phyloP scores from a whole-genome alignment of 2,888 invertebrate genomes.

The Stenodema calcarata region DNA sequence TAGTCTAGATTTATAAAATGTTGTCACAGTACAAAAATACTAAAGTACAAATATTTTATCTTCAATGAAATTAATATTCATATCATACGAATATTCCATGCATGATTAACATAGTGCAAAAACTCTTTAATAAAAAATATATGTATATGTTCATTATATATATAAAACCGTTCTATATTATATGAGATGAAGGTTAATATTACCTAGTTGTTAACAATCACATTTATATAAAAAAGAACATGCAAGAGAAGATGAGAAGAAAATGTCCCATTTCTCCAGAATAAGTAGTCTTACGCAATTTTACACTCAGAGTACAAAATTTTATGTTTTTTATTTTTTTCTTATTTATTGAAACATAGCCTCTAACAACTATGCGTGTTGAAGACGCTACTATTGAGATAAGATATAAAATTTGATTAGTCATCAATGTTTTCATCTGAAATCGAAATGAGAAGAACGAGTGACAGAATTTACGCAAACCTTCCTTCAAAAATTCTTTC shows the following conservation, averaged over 20 bases:
- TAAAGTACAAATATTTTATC: conserved; percentile 58
- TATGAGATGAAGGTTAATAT: conserved; percentile 54
- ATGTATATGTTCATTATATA: conserved; percentile 53
- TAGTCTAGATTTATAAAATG: conserved; percentile 54
- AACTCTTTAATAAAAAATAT: conserved; percentile 58
- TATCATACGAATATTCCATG: conserved; percentile 50
- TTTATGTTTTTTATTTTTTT: conserved; percentile 1
- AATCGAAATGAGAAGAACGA: not conserved
- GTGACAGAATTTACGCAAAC: not conserved
- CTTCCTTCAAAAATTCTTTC: not conserved
- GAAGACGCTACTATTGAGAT: conserved; percentile 44
- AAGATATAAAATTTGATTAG: conserved; percentile 39
- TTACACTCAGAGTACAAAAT: conserved; percentile 44
- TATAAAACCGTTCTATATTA: conserved; percentile 49
- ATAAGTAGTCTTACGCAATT: conserved; percentile 45
- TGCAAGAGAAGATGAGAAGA: conserved; percentile 50
- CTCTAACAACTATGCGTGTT: conserved; percentile 37
- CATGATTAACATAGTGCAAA: conserved; percentile 59
- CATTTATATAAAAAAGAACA: conserved; percentile 53
- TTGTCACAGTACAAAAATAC: conserved; percentile 60
- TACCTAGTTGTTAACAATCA: conserved; percentile 53
- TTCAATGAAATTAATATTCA: conserved; percentile 53
- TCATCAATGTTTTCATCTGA: conserved; percentile 20
- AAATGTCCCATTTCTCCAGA: conserved; percentile 24
- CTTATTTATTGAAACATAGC: conserved; percentile 26